Conservation (phyloP, 1,140 invertebrate species). For the Euschistus heros region DNA sequence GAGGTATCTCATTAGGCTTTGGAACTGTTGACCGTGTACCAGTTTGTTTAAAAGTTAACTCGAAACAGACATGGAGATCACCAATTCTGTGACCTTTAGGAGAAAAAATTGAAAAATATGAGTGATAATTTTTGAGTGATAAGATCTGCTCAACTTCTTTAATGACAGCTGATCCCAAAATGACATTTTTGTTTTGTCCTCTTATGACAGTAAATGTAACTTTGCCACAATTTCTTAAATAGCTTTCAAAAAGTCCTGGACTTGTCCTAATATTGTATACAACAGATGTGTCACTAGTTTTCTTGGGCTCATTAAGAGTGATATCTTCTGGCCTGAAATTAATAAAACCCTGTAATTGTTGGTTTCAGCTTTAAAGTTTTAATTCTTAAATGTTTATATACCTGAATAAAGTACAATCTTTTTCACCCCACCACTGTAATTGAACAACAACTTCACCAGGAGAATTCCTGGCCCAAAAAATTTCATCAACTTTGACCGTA, state of each 20-base stretch:
- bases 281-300: not conserved
- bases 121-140: not conserved
- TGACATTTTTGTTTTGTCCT: conserved; percentile 4
- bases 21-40: too few relatives aligned
- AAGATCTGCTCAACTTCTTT: not conserved
- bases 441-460: conserved; percentile 18
- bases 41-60: not conserved
- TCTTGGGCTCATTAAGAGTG: not conserved
- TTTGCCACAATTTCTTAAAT: conserved; percentile 18
- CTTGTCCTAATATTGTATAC: conserved; percentile 15
- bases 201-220: conserved; percentile 11
- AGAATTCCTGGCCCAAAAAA: conserved; percentile 11
- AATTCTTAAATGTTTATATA: not conserved
- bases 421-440: conserved; percentile 22
- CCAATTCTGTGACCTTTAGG: conserved; percentile 6
- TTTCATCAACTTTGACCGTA: conserved; percentile 18
- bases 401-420: conserved; percentile 14
- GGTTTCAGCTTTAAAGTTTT: not conserved
- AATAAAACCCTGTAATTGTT: not conserved
- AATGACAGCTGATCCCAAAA: not conserved
- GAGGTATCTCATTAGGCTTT: too few relatives aligned
- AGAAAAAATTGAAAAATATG: conserved; percentile 19
- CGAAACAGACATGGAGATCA: conserved; percentile 15
- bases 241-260: conserved; percentile 12
- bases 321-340: conserved; percentile 8